These are phyloP conservation scores for Actinernus sp. DNA, from an alignment of 92 coral and sea anemone species.

Conservation along the genomic window DNA sequence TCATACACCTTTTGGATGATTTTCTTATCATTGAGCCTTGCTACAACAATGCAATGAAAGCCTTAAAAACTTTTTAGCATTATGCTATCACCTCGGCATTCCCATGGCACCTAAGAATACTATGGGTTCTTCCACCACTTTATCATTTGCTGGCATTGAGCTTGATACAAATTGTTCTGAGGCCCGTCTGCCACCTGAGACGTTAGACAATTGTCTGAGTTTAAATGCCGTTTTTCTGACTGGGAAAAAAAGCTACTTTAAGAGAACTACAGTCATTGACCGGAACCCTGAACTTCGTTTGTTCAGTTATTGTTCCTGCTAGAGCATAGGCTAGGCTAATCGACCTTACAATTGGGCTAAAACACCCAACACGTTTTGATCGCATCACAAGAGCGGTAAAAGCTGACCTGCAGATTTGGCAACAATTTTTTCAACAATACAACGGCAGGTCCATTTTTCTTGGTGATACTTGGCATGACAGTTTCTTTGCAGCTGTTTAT, in stretches of 20 bases:
- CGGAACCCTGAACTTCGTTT: not conserved
- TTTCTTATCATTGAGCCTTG: constrained; percentile 7
- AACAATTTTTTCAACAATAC: constrained; percentile 1
- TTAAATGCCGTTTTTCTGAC: not conserved
- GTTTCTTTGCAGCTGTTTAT: not conserved
- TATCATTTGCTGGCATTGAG: not conserved
- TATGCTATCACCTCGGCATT: not conserved
- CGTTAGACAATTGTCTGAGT: not conserved
- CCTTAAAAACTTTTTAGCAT: not conserved
- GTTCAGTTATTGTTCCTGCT: not conserved
- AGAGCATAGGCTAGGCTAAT: not conserved
- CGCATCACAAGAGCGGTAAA: not conserved
- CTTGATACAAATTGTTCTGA: not conserved
- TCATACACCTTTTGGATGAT: constrained; percentile 43
- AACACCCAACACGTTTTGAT: not conserved
- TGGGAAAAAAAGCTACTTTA: not conserved
- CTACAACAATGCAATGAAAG: not conserved
- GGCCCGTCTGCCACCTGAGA: not conserved
- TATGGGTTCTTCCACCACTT: not conserved
- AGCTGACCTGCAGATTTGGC: constrained; percentile 9
- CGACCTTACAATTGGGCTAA: constrained; percentile 1
- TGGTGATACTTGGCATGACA: not conserved
- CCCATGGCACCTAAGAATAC: not conserved
- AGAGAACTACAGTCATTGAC: not conserved
- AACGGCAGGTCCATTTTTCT: not conserved